These are phyloP conservation scores for Phortica magna DNA, from an alignment of 2,888 invertebrate genomes.

Conservation along the genomic window DNA sequence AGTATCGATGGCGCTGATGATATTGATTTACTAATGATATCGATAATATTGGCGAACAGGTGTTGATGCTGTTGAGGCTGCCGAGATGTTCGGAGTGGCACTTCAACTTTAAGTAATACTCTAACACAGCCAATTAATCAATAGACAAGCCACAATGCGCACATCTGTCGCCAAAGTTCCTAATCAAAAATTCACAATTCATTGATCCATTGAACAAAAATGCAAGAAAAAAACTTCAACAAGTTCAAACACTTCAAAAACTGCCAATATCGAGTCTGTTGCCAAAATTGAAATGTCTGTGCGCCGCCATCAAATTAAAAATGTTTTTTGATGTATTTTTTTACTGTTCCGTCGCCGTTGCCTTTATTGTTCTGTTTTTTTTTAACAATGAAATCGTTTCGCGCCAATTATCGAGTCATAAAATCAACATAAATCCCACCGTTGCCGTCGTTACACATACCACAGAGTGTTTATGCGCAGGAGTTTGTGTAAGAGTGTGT, in stretches of 20 bases:
- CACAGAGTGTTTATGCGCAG: not conserved
- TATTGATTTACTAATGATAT: no score
- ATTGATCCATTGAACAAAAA: slow-evolving; percentile 31
- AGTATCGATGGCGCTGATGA: no score
- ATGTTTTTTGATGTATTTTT: slow-evolving; percentile 30
- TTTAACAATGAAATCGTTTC: slow-evolving; percentile 63
- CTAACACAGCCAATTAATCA: slow-evolving; percentile 55
- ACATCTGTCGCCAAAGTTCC: slow-evolving; percentile 55
- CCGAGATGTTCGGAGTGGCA: no score
- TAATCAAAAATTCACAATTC: slow-evolving; percentile 54
- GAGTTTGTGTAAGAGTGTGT: not conserved
- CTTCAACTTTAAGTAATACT: no score
- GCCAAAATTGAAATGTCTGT: slow-evolving; percentile 26
- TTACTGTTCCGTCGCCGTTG: slow-evolving; percentile 13
- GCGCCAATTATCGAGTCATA: slow-evolving; percentile 70
- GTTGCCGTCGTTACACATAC: not conserved
- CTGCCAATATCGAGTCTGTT: slow-evolving; percentile 24
- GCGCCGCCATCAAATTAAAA: not conserved
- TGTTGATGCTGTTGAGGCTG: no score
- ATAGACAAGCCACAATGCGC: slow-evolving; percentile 20
- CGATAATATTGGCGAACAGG: no score
- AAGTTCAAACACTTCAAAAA: slow-evolving; percentile 21
- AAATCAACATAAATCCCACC: slow-evolving; percentile 60
- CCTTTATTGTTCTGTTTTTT: not conserved
- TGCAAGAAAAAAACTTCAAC: not conserved